Base-by-base conservation (phyloP, 1,140 invertebrate genomes). In the Aradophagus sp. region DNA sequence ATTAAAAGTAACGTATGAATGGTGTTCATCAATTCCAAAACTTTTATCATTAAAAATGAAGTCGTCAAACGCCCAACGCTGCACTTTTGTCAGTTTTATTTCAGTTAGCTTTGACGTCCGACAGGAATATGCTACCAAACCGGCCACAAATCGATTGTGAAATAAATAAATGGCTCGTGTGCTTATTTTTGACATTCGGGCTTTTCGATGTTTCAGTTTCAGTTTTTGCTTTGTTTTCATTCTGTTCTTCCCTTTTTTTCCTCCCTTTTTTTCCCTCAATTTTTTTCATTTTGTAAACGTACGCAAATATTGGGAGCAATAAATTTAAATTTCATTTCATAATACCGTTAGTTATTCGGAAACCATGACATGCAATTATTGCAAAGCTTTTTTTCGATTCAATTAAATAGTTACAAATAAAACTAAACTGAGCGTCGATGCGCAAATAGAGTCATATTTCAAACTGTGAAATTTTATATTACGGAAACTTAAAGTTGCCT, bases 21-120 rank as follows among this genome's bases (percentile, higher is more conserved):
- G 34, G 29, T 20, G 52, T 68, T 59, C 55, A 59, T 68, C 55
- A 47, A 59, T 68, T 55, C 16, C 13, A 50, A 39, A 68, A 59
- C 7, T 68, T 68, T 59, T 59, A 59, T 61, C 65, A 68, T 68
- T 61, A 68, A 53, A 68, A 59, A 53, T 61, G 41, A 53, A 68
- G 36, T 59, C 47, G 34, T 59, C 45, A 32, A 14, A 32, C 8
- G 26, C 36, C 52, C 23, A 20, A 23, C 45, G 6, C 23, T 26
- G 47, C 27, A 59, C 39, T 69, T 69, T 61, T 62, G 66, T 61
- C 66, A 62, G 56, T 56, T 62, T 69, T 29, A 69, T 62, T 69
- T 56, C 35, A 38, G 19, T 27, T 48, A 11, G 36, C 35, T 56
- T 69, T 62, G 56, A 62, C 56, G 19, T 44, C 13, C 31, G 50